A percentile compares a stretch with the other conserved stretches of the same genome.
Evolutionary conservation across 2,797 vertebrate genomes (phyloP).

Genomic region (Myotis pilosus): DNA sequence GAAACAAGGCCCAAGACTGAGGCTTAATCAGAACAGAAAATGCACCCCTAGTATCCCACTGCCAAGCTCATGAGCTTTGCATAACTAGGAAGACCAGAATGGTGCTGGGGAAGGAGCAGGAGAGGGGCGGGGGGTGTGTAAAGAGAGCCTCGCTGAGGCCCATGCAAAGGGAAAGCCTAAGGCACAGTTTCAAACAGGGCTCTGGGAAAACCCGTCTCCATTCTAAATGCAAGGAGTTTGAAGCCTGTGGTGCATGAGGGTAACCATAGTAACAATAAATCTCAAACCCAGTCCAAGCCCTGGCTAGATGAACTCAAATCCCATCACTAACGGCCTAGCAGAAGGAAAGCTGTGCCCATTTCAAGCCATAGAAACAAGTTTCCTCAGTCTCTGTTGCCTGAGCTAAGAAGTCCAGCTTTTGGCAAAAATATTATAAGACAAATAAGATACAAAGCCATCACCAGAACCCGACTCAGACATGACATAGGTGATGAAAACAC

Average conservation of each 20-base stretch:
- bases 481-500: not conserved
- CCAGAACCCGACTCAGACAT: not conserved
- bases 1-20: not conserved
- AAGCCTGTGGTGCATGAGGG: not conserved
- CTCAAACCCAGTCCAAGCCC: not conserved
- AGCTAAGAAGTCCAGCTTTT: not conserved
- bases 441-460: not conserved
- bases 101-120: not conserved
- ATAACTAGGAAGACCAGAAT: not conserved
- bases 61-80: not conserved
- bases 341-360: not conserved
- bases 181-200: no score
- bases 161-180: not conserved
- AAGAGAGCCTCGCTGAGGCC: not conserved
- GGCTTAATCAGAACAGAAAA: not conserved
- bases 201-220: not conserved
- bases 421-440: not conserved
- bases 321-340: not conserved
- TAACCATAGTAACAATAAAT: not conserved
- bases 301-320: not conserved
- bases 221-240: not conserved
- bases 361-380: not conserved
- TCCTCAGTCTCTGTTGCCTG: not conserved
- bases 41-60: not conserved
- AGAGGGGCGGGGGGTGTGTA: accelerated